Conservation (phyloP, 2,113 vertebrate genomes). For the Macroglossus sobrinus region DNA sequence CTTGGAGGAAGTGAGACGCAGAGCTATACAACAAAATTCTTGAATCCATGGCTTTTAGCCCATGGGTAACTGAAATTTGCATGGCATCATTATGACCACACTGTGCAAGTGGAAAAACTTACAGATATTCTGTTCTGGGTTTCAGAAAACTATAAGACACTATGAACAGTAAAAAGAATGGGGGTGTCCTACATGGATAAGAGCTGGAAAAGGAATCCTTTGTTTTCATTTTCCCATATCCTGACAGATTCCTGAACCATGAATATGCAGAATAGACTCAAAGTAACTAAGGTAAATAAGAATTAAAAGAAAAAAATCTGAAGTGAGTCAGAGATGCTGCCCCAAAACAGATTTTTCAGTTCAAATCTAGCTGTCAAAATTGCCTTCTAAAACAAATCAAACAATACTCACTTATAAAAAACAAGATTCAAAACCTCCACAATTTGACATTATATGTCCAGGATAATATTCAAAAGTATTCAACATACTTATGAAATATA, state of each 20-base stretch:
- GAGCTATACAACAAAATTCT: neutral
- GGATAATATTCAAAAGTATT: neutral
- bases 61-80: neutral
- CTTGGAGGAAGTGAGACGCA: neutral
- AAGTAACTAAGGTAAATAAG: neutral
- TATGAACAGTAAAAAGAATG: neutral
- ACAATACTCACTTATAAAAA: neutral
- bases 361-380: neutral
- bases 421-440: neutral
- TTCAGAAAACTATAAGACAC: neutral
- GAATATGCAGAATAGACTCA: neutral
- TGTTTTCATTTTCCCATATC: neutral
- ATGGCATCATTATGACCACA: fast-evolving
- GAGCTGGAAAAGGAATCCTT: neutral
- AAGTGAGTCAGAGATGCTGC: neutral
- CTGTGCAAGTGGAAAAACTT: neutral
- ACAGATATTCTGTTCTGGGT: neutral
- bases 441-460: neutral
- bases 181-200: neutral
- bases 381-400: neutral
- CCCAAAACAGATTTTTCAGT: neutral
- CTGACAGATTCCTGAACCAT: neutral
- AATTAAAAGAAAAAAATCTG: too few species aligned
- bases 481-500: neutral
- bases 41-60: neutral